Evolutionary conservation across 2,113 vertebrate genomes (phyloP).

Genomic region (Gymnocephalus cernua): DNA sequence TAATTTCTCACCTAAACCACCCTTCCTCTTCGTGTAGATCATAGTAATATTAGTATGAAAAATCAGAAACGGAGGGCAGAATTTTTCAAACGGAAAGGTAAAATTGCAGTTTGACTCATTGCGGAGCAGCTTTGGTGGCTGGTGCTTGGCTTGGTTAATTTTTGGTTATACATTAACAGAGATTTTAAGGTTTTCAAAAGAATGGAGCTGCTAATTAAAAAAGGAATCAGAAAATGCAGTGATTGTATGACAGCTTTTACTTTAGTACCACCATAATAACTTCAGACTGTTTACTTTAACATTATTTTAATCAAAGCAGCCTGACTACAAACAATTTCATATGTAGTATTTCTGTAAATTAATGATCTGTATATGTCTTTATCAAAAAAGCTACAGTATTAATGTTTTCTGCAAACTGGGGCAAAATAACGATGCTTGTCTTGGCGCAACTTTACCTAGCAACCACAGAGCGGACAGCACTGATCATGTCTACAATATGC

Average conservation of each 20-base stretch:
- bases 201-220: neutral
- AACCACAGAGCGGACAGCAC: slow-evolving; percentile 18
- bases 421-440: neutral
- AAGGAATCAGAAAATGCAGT: neutral
- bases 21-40: slow-evolving; percentile 85
- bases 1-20: neutral
- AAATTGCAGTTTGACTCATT: slow-evolving; percentile 44
- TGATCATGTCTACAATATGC: neutral
- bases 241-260: neutral
- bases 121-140: slow-evolving; percentile 44
- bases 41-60: slow-evolving; percentile 89
- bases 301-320: neutral
- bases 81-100: slow-evolving; percentile 95
- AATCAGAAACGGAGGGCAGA: slow-evolving; percentile 93
- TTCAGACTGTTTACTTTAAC: neutral
- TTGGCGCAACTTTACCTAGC: neutral
- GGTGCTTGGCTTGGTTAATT: slow-evolving; percentile 50
- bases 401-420: neutral
- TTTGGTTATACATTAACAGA: neutral
- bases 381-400: neutral
- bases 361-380: neutral
- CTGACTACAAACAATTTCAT: neutral
- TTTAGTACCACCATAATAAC: neutral
- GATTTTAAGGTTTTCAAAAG: neutral
- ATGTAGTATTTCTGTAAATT: neutral